Percentiles rank a stretch among this genome's conserved stretches.
phyloP scores from a whole-genome alignment of 2,888 invertebrate genomes.

The Tetrapedia diversipes region DNA sequence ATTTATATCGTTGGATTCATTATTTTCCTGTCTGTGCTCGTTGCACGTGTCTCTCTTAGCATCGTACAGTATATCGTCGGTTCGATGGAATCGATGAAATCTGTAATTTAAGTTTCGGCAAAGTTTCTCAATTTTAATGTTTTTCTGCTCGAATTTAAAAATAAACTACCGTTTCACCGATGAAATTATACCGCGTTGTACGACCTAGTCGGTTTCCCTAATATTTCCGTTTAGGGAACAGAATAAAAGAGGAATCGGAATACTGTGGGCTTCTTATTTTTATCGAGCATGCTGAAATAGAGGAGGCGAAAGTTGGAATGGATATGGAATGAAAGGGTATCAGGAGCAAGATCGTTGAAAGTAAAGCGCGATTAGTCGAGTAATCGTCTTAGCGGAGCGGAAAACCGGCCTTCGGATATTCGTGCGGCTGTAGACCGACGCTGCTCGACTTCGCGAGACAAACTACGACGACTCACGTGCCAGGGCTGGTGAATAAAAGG shows the following conservation, averaged over 20 bases:
- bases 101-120: too few species aligned
- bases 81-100: not conserved
- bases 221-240: not conserved
- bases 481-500: conserved; percentile 70
- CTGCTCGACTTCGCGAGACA: conserved; percentile 67
- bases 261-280: not conserved
- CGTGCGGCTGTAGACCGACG: conserved; percentile 31
- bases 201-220: too few species aligned
- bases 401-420: conserved; percentile 15
- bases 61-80: conserved; percentile 32
- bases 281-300: not conserved
- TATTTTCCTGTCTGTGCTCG: conserved; percentile 43
- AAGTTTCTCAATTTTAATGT: too few species aligned
- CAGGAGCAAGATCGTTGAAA: conserved; percentile 49
- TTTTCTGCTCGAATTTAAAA: too few species aligned
- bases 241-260: not conserved
- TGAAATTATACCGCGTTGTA: too few species aligned
- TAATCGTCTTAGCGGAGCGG: conserved; percentile 42
- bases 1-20: conserved; percentile 46
- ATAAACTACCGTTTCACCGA: too few species aligned
- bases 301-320: too few species aligned
- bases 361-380: conserved; percentile 59
- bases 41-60: conserved; percentile 30
- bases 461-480: conserved; percentile 70
- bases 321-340: conserved; percentile 36